Base-by-base conservation (phyloP, 2,888 invertebrate species). In the Priocnemis perturbator region DNA sequence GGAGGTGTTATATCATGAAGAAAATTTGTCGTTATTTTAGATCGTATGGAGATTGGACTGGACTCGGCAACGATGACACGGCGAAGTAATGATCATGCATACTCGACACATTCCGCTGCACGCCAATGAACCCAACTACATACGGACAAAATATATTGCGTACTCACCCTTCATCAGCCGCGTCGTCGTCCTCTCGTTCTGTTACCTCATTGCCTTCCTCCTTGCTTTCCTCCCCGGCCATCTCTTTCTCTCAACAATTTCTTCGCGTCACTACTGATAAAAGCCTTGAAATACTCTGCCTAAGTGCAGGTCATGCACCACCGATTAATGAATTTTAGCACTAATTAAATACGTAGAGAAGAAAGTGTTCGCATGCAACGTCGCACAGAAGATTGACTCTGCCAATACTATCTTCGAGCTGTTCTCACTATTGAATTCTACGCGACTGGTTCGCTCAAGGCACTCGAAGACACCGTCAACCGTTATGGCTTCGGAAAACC, bases 401-500 rank as follows among this genome's bases (percentile, higher is more conserved):
- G 3, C 19, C 58, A 3, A 17, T 17, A 4, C 56, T 65, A 19
- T 21, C 37, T 59, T 45, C 30, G 21, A 37, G 60, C 20, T 52
- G 20, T n/a, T 19, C 44, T 45, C 21, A 20, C 21, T n/a, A 20
- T 58, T 44, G 58, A 45, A 58, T 73, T 71, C 73, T 69, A 48
- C 73, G 50, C 70, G 67, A 81, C 81, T 81, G 71, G 67, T 66
- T 71, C 53, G 56, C 62, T 62, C 70, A 64, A 69, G 73, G 62
- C 70, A 64, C 63, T 57, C 66, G 64, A 60, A 68, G 71, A 57
- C 60, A 63, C 63, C 60, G 70, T 67, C 65, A 66, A 71, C 58
- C 60, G 48, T 64, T 80, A 74, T 44, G 87, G 87, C 85, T 87
- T 87, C 87, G 26, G 74, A 84, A 86, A 85, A 81, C 86, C 86